Base-by-base conservation (phyloP, 1,140 invertebrate genomes). In the Drosophila tristis region DNA sequence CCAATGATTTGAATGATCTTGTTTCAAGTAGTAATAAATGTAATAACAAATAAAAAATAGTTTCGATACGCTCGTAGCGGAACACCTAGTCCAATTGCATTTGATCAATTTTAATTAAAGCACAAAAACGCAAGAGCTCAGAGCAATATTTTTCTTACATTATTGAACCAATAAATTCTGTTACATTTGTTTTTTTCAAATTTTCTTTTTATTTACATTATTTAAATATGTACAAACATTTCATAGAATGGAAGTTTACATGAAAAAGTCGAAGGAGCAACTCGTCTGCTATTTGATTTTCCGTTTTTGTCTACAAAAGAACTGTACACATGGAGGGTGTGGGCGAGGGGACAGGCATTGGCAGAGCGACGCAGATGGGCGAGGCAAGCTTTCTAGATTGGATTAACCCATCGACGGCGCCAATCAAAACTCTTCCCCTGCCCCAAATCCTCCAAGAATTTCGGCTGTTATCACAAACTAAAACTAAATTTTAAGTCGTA, bases 401-500 rank as follows among this genome's bases (percentile, higher is more conserved):
- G 16, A 42, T 63, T 42, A 9, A n/a, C 51, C 51, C 51, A 20
- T 20, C 51, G 35, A 39, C 31, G 31, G 39, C 39, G 67, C 35
- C 53, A 16, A 35, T 71, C 65, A 43, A 39, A 13, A 11, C 55
- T 57, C 44, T 65, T 66, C 60, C 43, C 59, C 59, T 55, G 60
- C 45, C 56, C 48, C 44, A 20, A 26, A 50, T 64, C 61, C 81
- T 70, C 62, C 68, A 53, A 58, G 57, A 89, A 89, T 90, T 89
- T 80, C 85, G 80, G 85, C 80, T 84, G 80, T 85, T 89, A 90
- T 89, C 84, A 89, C 84, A 89, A 89, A 85, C 85, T 89, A 89
- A 90, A 89, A 90, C 84, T 89, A 89, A 89, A 80, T 66, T 82
- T 89, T 89, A 89, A 89, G 84, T 89, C 84, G 85, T 89, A 89